Base-by-base conservation (phyloP, 2,113 vertebrate genomes). In the Trinectes maculatus region DNA sequence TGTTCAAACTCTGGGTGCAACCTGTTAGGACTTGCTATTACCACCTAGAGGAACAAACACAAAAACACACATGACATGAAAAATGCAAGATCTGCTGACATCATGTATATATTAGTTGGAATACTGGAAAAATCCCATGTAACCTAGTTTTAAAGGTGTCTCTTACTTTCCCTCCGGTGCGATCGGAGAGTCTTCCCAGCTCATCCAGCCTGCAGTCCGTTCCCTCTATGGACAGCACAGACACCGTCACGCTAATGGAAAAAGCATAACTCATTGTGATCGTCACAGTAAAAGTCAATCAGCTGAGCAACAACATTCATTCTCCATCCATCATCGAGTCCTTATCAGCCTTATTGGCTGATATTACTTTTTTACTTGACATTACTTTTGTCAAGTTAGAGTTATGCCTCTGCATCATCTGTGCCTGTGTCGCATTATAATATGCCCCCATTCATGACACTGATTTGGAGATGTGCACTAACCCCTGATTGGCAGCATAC, bases 141-240 rank as follows among this genome's bases (percentile, higher is more conserved):
- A 64, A 44, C 44, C 12, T 21, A 24, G 19, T 15, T 6, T 22
- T 12, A 24, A 19, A 11, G 9, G n/a, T 8, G 11, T n/a, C 5
- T 37, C 82, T 75, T 77, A 94, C 93, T 75, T 80, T 91, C 18
- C 93, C 93, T 52, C 91, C 85, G 0, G 91, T 93, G 51, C 85
- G 85, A 79, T 94, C 93, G 3, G 92, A 87, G 1, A 94, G 87
- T 51, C 80, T 79, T 18, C 93, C 93, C 54, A 94, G 76, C 66
- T 94, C 91, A 25, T 91, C 89, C 85, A 93, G 68, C 40, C 91
- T 51, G 79, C 92, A 94, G 80, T 93, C 90, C 15, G 92, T 93
- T 56, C 91, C 91, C 66, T 93, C 89, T 28, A 93, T 87, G 19
- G 92, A 85, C 85, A 93, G 55, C 72, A 94, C 90, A 24, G 92